These are phyloP conservation scores for Pristionchus exspectatus DNA, from an alignment of 2,888 invertebrate species.

Conservation along the genomic window DNA sequence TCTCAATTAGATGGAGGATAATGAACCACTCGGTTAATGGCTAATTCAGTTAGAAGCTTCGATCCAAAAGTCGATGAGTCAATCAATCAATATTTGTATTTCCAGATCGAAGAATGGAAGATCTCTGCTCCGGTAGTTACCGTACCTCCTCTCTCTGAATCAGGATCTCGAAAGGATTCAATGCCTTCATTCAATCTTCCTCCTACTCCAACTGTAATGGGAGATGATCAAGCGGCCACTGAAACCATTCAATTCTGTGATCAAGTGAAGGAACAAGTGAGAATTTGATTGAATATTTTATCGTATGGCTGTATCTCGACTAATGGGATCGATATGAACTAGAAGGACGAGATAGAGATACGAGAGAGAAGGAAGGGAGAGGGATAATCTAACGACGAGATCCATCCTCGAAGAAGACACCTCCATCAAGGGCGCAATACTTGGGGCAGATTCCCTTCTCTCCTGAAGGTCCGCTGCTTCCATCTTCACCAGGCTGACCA, in stretches of 20 bases:
- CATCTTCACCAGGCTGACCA: constrained; percentile 51
- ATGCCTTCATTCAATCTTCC: constrained; percentile 35
- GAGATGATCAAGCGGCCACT: constrained; percentile 63
- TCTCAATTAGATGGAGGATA: constrained; percentile 23
- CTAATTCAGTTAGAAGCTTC: background rate
- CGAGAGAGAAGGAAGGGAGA: background rate
- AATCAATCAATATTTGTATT: background rate
- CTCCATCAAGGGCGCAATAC: constrained; percentile 56
- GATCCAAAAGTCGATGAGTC: background rate
- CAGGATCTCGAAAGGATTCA: constrained; percentile 57
- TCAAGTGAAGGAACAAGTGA: constrained; percentile 71
- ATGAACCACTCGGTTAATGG: background rate
- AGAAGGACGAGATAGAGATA: constrained; percentile 41
- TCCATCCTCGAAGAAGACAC: constrained; percentile 57
- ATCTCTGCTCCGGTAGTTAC: constrained; percentile 75
- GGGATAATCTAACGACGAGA: constrained; percentile 49
- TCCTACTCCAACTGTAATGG: constrained; percentile 36
- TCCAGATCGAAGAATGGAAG: constrained; percentile 64
- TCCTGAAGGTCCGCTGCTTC: constrained; percentile 27
- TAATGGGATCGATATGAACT: background rate
- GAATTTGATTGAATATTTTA: constrained; percentile 1
- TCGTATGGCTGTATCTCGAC: constrained; percentile 39
- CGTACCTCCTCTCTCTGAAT: constrained; percentile 68
- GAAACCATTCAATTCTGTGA: constrained; percentile 75
- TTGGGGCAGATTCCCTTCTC: constrained; percentile 57